These are phyloP conservation scores for Salpingus planirostris DNA, from an alignment of 2,888 invertebrate genomes.

Conservation along the genomic window DNA sequence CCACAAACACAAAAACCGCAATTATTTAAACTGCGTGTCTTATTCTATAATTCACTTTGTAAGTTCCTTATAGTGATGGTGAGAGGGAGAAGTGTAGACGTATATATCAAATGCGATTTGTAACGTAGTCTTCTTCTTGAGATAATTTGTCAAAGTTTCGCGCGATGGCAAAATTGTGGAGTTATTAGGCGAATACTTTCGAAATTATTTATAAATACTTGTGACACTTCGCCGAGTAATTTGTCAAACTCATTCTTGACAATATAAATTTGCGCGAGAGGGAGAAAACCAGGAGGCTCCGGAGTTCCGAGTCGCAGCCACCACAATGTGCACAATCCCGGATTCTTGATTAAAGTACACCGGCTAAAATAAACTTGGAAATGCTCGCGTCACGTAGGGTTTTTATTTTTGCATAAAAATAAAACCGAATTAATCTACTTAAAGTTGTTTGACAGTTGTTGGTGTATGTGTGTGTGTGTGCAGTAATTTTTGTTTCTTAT, in stretches of 20 bases:
- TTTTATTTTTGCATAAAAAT: constrained; percentile 11
- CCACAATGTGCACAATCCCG: constrained; percentile 1
- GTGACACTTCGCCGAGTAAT: constrained; percentile 7
- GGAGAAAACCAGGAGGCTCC: constrained; percentile 1
- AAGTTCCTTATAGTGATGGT: no score
- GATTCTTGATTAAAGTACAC: constrained; percentile 8
- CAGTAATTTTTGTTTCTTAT: no score
- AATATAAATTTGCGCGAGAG: constrained; percentile 5
- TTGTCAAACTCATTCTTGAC: constrained; percentile 3
- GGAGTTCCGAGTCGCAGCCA: not conserved
- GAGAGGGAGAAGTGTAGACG: no score
- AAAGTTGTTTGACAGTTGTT: constrained; percentile 11
- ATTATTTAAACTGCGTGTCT: no score
- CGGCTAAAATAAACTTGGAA: constrained; percentile 6
- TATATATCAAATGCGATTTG: no score
- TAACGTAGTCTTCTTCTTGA: no score
- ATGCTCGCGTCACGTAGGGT: constrained; percentile 6
- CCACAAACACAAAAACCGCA: no score
- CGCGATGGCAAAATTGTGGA: no score
- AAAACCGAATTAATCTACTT: constrained; percentile 10
- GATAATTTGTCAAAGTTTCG: no score
- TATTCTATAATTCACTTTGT: no score
- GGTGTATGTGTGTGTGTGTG: no score
- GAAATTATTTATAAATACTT: constrained; percentile 8
- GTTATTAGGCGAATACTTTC: constrained; percentile 4